Evolutionary conservation across 2,113 vertebrate genomes (phyloP).

Genomic region (Suricata suricatta): DNA sequence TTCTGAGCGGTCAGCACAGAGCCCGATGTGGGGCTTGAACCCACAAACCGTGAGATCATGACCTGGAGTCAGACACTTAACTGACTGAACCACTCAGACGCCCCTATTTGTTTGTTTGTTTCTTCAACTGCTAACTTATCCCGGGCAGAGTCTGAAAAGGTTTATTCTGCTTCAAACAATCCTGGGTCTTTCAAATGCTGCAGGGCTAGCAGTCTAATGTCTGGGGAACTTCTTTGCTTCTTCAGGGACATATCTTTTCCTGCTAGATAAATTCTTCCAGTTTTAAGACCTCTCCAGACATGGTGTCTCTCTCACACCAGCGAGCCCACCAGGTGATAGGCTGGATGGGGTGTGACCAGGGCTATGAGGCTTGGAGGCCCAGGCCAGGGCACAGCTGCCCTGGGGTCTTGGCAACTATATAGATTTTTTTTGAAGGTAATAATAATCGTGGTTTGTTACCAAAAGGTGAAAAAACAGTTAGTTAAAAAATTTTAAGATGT

Average conservation of each 20-base stretch:
- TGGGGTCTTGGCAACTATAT: background rate
- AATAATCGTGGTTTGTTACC: background rate
- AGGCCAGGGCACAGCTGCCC: background rate
- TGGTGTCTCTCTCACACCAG: background rate
- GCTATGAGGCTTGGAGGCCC: background rate
- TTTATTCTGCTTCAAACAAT: slow-evolving; percentile 79
- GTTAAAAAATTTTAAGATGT: background rate
- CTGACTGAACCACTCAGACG: too few species aligned
- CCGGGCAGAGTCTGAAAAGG: slow-evolving; percentile 79
- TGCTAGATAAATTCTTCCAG: slow-evolving; percentile 70
- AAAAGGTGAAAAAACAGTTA: background rate
- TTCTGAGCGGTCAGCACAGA: too few species aligned
- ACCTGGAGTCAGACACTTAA: too few species aligned
- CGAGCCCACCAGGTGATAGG: background rate
- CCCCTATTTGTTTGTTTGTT: slow-evolving; percentile 21
- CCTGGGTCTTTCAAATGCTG: slow-evolving; percentile 31
- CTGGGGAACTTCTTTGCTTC: background rate
- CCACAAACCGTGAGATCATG: too few species aligned
- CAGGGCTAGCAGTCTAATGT: background rate
- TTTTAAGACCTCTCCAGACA: slow-evolving; percentile 56
- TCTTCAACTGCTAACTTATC: slow-evolving; percentile 83
- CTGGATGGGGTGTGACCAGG: background rate
- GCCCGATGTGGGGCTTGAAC: too few species aligned
- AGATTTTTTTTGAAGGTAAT: background rate
- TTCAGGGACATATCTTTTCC: background rate